phyloP scores from a whole-genome alignment of 2,113 vertebrate genomes.

The Grallaria varia region DNA sequence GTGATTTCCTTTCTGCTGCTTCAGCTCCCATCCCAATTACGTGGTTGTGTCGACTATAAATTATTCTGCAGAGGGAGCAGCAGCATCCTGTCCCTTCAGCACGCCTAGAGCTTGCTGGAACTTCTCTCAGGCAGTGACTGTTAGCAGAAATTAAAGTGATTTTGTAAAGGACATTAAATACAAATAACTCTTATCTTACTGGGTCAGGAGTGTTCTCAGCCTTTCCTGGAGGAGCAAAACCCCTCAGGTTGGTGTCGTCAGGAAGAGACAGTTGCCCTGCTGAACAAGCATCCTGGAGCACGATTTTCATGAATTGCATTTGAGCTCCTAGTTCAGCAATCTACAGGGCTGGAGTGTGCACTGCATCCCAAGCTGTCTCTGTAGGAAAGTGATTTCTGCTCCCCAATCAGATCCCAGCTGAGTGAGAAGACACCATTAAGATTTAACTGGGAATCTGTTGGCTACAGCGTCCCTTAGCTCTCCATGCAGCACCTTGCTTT shows the following conservation, averaged over 20 bases:
- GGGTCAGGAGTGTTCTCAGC: background rate
- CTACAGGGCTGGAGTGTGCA: accelerated
- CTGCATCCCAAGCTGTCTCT: background rate
- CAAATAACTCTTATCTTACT: background rate
- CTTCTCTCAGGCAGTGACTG: background rate
- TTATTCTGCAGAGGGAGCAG: slow-evolving; percentile 14
- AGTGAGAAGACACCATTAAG: background rate
- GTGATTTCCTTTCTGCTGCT: background rate
- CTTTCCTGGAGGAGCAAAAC: background rate
- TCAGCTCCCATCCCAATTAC: background rate
- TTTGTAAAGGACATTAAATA: slow-evolving; percentile 36
- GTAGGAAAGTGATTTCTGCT: background rate
- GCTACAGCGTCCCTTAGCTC: background rate
- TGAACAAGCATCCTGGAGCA: background rate
- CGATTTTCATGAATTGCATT: background rate
- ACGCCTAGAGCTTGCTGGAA: background rate
- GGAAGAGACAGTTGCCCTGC: background rate
- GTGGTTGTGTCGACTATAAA: background rate
- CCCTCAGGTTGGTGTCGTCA: background rate
- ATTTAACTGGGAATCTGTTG: background rate
- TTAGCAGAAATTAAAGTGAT: slow-evolving; percentile 36
- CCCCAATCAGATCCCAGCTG: background rate
- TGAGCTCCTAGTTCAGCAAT: background rate
- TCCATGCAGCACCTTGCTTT: background rate
- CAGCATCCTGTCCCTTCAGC: background rate